phyloP scores from a whole-genome alignment of 2,888 invertebrate species.

The Hecatera dysodea region DNA sequence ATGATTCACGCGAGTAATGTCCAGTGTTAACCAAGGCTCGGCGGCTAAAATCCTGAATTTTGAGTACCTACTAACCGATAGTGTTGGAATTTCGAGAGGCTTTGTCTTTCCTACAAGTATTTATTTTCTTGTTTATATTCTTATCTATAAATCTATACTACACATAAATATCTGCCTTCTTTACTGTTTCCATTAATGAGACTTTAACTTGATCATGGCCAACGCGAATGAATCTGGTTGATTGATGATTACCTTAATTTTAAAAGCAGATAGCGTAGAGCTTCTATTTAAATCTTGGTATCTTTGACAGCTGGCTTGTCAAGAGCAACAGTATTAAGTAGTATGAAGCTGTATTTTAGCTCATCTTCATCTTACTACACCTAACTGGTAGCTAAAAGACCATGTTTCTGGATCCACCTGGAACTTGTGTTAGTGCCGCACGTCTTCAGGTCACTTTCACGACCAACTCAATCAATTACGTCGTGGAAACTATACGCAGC shows the following conservation, averaged over 20 bases:
- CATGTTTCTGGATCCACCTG: background rate
- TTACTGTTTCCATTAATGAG: too few relatives aligned
- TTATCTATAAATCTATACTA: background rate
- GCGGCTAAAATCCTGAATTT: background rate
- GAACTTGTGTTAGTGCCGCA: conserved; percentile 11
- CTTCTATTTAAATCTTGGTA: background rate
- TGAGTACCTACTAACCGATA: background rate
- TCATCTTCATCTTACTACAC: background rate
- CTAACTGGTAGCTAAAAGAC: background rate
- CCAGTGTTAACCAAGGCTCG: background rate
- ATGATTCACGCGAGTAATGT: background rate
- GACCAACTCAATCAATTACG: conserved; percentile 32
- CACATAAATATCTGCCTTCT: background rate
- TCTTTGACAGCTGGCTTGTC: background rate
- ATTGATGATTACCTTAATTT: background rate
- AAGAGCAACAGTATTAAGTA: background rate
- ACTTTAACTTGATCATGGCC: background rate
- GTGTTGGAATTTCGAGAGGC: conserved; percentile 15
- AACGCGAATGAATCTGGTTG: too few relatives aligned
- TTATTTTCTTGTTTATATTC: background rate
- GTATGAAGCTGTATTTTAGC: background rate
- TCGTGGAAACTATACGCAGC: conserved; percentile 24
- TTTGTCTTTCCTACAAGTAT: conserved; percentile 2
- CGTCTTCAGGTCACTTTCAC: conserved; percentile 44
- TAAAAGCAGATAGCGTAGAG: background rate